phyloP scores from a whole-genome alignment of 2,888 invertebrate genomes.

The Apamea crenata region DNA sequence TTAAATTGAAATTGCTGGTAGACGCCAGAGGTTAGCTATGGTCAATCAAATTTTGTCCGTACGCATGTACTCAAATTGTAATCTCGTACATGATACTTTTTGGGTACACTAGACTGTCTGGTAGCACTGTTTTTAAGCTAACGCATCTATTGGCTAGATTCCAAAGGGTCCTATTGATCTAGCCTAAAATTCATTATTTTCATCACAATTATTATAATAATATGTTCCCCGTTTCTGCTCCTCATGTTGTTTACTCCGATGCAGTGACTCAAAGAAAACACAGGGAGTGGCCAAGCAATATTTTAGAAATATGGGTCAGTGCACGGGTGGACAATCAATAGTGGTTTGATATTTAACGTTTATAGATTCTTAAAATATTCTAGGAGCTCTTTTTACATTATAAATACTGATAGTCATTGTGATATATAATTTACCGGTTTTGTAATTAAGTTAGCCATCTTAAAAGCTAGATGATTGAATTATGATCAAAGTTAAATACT shows the following conservation, averaged over 20 bases:
- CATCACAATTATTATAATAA: not conserved
- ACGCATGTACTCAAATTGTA: conserved; percentile 9
- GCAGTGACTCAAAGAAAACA: conserved; percentile 3
- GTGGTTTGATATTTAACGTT: not conserved
- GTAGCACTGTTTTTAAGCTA: conserved; percentile 25
- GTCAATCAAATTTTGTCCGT: not conserved
- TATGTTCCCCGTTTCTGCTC: conserved; percentile 6
- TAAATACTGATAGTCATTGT: not conserved
- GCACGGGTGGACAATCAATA: not conserved
- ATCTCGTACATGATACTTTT: not conserved
- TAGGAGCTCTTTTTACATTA: not conserved
- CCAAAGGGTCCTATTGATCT: conserved; percentile 20
- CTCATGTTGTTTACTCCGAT: conserved; percentile 9
- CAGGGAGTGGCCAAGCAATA: not conserved
- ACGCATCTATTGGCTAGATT: conserved; percentile 14
- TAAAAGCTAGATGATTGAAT: not conserved
- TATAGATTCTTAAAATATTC: not conserved
- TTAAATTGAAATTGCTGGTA: not conserved
- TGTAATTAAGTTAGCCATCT: not conserved
- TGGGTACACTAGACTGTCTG: not conserved
- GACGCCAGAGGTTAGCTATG: not conserved
- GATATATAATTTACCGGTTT: not conserved
- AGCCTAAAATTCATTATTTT: not conserved
- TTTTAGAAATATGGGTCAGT: conserved; percentile 25
- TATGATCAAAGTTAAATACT: not conserved